Base-by-base conservation (phyloP, 2,797 vertebrate genomes). In the Adelosebastes latens region DNA sequence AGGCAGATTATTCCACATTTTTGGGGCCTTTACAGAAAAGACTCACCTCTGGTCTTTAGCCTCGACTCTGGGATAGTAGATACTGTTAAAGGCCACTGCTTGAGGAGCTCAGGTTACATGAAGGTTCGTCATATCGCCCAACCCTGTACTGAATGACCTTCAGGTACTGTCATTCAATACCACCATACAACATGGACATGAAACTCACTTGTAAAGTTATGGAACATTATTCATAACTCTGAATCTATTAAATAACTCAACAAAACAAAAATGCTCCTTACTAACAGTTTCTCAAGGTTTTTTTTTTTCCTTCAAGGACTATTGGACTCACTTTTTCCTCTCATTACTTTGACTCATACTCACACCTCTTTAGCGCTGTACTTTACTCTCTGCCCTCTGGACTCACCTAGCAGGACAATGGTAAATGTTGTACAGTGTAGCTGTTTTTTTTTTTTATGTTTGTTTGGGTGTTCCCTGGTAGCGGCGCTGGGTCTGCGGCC, bases 401-500 rank as follows among this genome's bases (percentile, higher is more conserved):
- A 18, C 76, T 85, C 46, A 31, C 53, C 55, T 31, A 25, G 56
- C 49, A 24, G 55, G 56, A 80, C 71, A 87, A 74, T 70, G 72
- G 72, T 83, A 16, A 53, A 68, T 69, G 82, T 72, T 79, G 39
- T 81, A 39, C 62, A 25, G 49, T 74, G 81, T 58, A 59, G 60
- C 58, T 65, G 58, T 66, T 31, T 12, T 24, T 10, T 58, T 58
- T 67, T 88, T 82, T 82, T 31, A 75, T 77, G 75, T 82, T 78
- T 71, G 59, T 87, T 77, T 86, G 92, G 79, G 87, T 92, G 89
- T 93, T 90, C 65, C 83, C 80, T 76, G 75, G 82, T 91, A 89
- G 90, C 85, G 82, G 83, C 89, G 83, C 74, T 75, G 69, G 81
- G 85, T 92, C 90, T 92, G 83, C 49, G 53, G 71, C 85, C 79